Percentiles rank a stretch among this genome's conserved stretches.
phyloP scores from a whole-genome alignment of 1,140 invertebrate species.

The Dendrolimus kikuchii region DNA sequence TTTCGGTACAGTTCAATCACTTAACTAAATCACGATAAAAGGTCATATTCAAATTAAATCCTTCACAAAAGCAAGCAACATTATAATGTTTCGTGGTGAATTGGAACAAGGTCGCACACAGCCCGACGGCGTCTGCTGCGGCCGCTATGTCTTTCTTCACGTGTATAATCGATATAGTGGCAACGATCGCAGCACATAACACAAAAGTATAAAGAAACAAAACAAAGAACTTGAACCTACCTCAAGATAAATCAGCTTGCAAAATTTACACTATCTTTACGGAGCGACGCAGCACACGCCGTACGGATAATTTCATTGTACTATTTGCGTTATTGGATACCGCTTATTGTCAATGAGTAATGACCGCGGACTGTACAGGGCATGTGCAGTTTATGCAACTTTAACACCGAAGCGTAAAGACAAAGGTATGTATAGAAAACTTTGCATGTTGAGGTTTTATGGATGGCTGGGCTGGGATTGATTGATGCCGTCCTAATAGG shows the following conservation, averaged over 20 bases:
- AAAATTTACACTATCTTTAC: constrained; percentile 20
- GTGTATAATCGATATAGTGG: constrained; percentile 53
- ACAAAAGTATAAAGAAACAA: constrained; percentile 25
- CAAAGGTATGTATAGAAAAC: constrained; percentile 13
- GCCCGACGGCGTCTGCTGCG: constrained; percentile 36
- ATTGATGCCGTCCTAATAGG: too few relatives aligned
- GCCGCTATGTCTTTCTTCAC: constrained; percentile 40
- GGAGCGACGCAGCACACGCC: constrained; percentile 10
- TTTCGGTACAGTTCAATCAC: too few relatives aligned
- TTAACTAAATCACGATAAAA: not conserved
- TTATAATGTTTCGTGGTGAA: constrained; percentile 18
- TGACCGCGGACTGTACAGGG: constrained; percentile 36
- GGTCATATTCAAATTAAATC: not conserved
- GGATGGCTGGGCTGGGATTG: too few relatives aligned
- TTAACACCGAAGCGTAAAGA: constrained; percentile 53
- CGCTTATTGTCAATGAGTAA: constrained; percentile 33
- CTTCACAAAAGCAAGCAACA: not conserved
- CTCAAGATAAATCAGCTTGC: constrained; percentile 59
- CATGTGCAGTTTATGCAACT: constrained; percentile 49
- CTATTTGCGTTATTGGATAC: constrained; percentile 24
- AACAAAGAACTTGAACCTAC: constrained; percentile 28
- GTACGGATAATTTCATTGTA: constrained; percentile 4
- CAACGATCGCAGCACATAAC: constrained; percentile 23
- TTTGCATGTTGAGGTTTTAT: not conserved
- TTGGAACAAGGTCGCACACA: constrained; percentile 51